Conservation (phyloP, 1,140 invertebrate species). For the Probaryconus sp. region DNA sequence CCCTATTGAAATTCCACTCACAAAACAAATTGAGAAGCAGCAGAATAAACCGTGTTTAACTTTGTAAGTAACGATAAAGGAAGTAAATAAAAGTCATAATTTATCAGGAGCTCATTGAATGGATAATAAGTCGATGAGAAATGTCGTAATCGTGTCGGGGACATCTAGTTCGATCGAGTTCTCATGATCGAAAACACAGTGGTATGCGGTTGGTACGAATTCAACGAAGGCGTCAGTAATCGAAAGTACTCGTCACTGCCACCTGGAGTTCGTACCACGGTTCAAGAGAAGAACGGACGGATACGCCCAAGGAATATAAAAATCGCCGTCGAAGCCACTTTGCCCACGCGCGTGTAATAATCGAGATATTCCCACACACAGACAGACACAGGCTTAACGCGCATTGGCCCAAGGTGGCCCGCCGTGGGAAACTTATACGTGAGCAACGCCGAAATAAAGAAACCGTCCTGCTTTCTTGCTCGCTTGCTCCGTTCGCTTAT, state of each 20-base stretch:
- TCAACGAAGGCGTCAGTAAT: constrained; percentile 57
- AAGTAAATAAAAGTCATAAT: no score
- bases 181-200: constrained; percentile 44
- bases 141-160: constrained; percentile 37
- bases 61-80: no score
- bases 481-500: constrained; percentile 40
- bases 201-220: constrained; percentile 44
- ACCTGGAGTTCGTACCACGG: constrained; percentile 45
- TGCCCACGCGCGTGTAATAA: constrained; percentile 75
- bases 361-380: constrained; percentile 75
- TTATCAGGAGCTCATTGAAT: no score
- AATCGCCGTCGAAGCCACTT: constrained; percentile 68
- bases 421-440: constrained; percentile 78
- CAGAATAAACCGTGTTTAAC: no score
- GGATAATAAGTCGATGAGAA: constrained; percentile 22
- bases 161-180: constrained; percentile 42
- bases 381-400: constrained; percentile 40
- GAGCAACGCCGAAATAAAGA: constrained; percentile 67
- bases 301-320: constrained; percentile 74
- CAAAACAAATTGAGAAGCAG: no score
- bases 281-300: constrained; percentile 42
- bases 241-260: constrained; percentile 58
- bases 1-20: no score
- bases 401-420: constrained; percentile 59
- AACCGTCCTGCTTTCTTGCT: constrained; percentile 51